Conservation (phyloP, 1,140 invertebrate genomes). For the Drosophila cardini region DNA sequence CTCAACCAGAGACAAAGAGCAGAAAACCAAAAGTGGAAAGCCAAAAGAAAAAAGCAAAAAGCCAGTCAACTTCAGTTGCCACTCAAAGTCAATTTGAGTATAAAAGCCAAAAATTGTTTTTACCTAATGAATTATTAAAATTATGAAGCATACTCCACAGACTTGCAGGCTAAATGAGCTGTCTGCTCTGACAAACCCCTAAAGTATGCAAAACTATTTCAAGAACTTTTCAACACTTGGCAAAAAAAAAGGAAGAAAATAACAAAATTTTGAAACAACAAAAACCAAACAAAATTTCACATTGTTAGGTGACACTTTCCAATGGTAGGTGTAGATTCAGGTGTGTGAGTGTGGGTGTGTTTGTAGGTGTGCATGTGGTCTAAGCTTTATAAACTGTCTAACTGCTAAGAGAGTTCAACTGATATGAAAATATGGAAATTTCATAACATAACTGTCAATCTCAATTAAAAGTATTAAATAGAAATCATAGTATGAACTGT, state of each 20-base stretch:
- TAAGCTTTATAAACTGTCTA: neutral
- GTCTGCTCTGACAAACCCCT: conserved; percentile 1
- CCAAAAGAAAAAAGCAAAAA: conserved; percentile 4
- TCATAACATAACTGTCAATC: neutral
- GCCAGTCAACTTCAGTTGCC: conserved; percentile 41
- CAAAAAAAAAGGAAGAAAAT: neutral
- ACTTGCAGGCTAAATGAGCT: conserved; percentile 18
- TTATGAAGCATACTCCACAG: conserved; percentile 41
- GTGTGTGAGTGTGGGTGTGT: neutral
- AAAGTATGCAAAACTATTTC: conserved; percentile 51
- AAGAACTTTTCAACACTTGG: conserved; percentile 21
- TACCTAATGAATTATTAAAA: conserved; percentile 56
- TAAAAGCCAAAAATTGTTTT: conserved; percentile 36
- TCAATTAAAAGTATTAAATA: neutral
- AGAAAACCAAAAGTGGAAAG: neutral
- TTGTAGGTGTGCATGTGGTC: neutral
- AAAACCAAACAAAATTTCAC: conserved; percentile 5
- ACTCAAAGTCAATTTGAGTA: conserved; percentile 49
- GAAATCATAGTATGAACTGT: neutral
- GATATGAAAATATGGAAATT: neutral
- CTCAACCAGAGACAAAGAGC: neutral
- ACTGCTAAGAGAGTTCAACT: neutral
- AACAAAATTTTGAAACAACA: no score
- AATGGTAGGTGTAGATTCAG: neutral
- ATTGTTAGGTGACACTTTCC: conserved; percentile 15